Evolutionary conservation across 1,140 invertebrate genomes (phyloP).

Genomic region (Rhagoletis pomonella): DNA sequence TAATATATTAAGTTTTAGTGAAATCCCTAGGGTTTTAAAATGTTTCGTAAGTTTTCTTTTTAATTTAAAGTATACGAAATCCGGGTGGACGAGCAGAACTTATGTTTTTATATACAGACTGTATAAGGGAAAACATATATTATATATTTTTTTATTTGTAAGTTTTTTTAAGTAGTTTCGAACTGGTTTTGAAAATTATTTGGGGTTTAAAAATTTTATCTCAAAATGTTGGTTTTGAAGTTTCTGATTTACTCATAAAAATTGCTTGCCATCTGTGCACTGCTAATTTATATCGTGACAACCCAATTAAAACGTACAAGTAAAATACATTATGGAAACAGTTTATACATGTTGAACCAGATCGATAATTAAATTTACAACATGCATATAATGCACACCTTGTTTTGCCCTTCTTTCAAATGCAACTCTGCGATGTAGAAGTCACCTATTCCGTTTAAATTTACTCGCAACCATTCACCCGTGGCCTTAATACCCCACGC

Average conservation of each 20-base stretch:
- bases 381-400: neutral
- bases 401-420: neutral
- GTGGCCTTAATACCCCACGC: slow-evolving; percentile 27
- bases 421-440: neutral
- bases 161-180: no score
- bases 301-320: neutral
- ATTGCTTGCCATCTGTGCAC: no score
- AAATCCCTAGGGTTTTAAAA: neutral
- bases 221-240: no score
- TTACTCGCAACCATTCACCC: neutral
- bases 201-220: no score
- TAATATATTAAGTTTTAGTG: neutral
- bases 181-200: no score
- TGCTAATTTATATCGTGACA: neutral
- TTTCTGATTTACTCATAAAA: no score
- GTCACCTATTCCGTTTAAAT: neutral
- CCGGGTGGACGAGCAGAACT: no score
- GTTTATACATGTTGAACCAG: neutral
- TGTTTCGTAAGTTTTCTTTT: no score
- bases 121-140: no score
- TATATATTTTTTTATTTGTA: no score
- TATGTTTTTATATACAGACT: no score
- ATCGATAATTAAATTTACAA: slow-evolving; percentile 20
- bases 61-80: no score
- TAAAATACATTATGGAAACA: neutral